Conservation (phyloP, 2,113 vertebrate species). For the Petroica traversi region DNA sequence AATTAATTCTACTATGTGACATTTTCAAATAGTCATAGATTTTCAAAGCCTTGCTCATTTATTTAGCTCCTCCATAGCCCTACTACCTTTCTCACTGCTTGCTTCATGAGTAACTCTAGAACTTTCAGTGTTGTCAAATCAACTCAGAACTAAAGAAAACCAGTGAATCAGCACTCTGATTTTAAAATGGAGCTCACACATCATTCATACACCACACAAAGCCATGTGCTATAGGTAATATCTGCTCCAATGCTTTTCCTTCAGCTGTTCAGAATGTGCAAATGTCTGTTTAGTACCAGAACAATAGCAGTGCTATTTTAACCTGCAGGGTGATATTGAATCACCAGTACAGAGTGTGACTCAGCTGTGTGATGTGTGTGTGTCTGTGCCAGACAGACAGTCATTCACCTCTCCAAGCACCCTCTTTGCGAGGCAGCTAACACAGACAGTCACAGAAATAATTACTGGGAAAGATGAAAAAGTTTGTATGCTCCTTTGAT, state of each 20-base stretch:
- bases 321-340: background rate
- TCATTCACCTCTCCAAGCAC: background rate
- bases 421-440: background rate
- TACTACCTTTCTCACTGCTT: background rate
- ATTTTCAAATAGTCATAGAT: background rate
- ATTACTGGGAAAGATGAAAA: background rate
- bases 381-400: background rate
- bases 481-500: background rate
- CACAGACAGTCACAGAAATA: background rate
- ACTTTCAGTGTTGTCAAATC: background rate
- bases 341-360: background rate
- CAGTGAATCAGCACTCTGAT: background rate
- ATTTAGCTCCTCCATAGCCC: background rate
- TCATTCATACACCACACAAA: background rate
- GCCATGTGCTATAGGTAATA: background rate
- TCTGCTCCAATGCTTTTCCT: background rate
- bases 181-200: background rate
- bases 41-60: background rate
- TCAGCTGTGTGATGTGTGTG: background rate
- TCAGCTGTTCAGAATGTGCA: background rate
- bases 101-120: background rate
- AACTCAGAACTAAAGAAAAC: background rate
- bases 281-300: background rate
- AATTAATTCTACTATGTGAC: background rate
- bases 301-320: slow-evolving; percentile 1